phyloP scores from a whole-genome alignment of 2,888 invertebrate genomes.

The Aporophyla nigra region DNA sequence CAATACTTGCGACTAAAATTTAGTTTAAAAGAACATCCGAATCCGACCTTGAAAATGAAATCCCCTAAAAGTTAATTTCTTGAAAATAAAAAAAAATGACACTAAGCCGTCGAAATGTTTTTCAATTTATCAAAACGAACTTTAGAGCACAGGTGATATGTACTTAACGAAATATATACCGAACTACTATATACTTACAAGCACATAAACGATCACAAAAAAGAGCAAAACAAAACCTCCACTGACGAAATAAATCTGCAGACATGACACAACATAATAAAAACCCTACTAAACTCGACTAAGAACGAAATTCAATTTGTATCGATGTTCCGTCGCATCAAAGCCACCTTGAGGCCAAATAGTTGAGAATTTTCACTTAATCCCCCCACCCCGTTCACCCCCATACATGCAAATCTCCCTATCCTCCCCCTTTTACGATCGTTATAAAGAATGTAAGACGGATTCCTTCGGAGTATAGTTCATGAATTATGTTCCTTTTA shows the following conservation, averaged over 20 bases:
- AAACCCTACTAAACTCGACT: constrained; percentile 14
- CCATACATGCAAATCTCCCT: constrained; percentile 81
- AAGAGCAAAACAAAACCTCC: neutral
- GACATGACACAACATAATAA: constrained; percentile 30
- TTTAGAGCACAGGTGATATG: neutral
- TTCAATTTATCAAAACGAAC: neutral
- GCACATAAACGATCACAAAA: neutral
- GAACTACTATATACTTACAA: too few species aligned
- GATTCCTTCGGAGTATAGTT: constrained; percentile 73
- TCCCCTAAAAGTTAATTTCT: too few species aligned
- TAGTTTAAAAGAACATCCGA: too few species aligned
- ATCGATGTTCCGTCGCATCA: constrained; percentile 59
- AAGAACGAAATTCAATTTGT: constrained; percentile 63
- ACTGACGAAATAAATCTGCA: constrained; percentile 8
- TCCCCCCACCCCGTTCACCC: constrained; percentile 62
- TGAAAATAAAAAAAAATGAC: neutral
- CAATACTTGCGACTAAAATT: too few species aligned
- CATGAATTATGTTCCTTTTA: constrained; percentile 62
- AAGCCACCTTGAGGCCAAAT: constrained; percentile 61
- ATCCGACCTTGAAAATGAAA: too few species aligned
- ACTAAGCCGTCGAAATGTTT: neutral
- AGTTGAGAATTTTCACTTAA: constrained; percentile 74
- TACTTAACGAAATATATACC: neutral
- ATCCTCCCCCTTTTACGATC: constrained; percentile 74
- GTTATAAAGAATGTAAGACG: constrained; percentile 79